A percentile compares a stretch with the other conserved stretches of the same genome.
phyloP scores from a whole-genome alignment of 2,797 vertebrate species.

The Arrhamphus sclerolepis region DNA sequence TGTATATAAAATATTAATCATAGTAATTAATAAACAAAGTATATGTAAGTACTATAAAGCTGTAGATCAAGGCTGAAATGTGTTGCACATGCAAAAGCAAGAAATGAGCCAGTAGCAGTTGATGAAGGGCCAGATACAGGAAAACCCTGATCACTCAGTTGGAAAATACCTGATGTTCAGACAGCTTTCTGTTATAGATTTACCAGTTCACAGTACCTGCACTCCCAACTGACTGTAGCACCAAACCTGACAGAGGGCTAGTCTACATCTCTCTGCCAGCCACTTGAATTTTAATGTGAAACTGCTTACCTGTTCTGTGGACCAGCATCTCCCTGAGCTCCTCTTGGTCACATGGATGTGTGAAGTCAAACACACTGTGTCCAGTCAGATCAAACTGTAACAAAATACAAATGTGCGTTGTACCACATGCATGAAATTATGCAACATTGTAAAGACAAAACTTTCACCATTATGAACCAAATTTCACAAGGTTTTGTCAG shows the following conservation, averaged over 20 bases:
- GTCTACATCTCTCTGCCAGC: slow-evolving; percentile 2
- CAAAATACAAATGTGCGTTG: not conserved
- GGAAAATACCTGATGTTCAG: too few species aligned
- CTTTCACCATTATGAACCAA: too few species aligned
- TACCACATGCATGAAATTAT: not conserved
- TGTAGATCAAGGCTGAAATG: too few species aligned
- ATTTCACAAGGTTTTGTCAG: too few species aligned
- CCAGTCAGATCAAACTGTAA: slow-evolving; percentile 95
- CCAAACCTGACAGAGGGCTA: slow-evolving; percentile 8
- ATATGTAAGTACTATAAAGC: too few species aligned
- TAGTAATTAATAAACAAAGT: too few species aligned
- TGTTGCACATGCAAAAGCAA: too few species aligned
- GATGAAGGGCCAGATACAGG: too few species aligned
- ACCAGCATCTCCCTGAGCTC: slow-evolving; percentile 96
- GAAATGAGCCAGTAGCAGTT: too few species aligned
- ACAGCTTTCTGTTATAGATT: slow-evolving; percentile 2
- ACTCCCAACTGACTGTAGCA: slow-evolving; percentile 5
- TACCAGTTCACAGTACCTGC: slow-evolving; percentile 1
- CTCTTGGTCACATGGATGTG: slow-evolving; percentile 97
- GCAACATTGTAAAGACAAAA: not conserved
- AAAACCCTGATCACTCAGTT: too few species aligned
- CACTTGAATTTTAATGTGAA: not conserved
- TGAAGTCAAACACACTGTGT: slow-evolving; percentile 97
- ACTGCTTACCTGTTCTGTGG: slow-evolving; percentile 87
- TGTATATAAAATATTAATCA: not conserved